Evolutionary conservation across 1,140 invertebrate species (phyloP).

Genomic region (Eciton burchellii): DNA sequence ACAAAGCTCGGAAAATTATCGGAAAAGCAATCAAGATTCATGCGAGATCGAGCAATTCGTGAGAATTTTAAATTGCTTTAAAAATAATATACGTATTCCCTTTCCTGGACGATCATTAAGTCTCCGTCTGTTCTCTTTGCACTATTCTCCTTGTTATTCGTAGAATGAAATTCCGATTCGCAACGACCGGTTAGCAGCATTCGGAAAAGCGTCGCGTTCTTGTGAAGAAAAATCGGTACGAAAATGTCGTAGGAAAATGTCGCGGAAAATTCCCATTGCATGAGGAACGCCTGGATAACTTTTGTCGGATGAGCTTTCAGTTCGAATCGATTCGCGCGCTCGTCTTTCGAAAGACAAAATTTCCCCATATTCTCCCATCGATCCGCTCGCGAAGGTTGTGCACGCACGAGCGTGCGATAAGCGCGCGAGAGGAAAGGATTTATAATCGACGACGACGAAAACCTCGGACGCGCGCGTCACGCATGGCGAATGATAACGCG

Average conservation of each 20-base stretch:
- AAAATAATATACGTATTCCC: conserved; percentile 77
- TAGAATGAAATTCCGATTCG: not conserved
- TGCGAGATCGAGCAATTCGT: conserved; percentile 66
- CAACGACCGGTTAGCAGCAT: not conserved
- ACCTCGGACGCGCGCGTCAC: conserved; percentile 39
- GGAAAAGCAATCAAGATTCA: conserved; percentile 85
- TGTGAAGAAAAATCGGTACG: not conserved
- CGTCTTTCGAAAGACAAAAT: conserved; percentile 15
- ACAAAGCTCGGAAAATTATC: conserved; percentile 80
- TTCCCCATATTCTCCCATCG: not conserved
- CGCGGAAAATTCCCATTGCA: not conserved
- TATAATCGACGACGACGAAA: conserved; percentile 71
- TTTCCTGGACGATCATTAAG: not conserved
- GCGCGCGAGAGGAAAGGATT: conserved; percentile 60
- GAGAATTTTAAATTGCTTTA: conserved; percentile 74
- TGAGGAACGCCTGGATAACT: not conserved
- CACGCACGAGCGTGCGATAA: conserved; percentile 33
- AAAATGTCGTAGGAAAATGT: not conserved
- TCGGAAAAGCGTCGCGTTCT: not conserved
- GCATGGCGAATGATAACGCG: conserved; percentile 55
- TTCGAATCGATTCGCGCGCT: not conserved
- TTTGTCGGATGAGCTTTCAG: not conserved
- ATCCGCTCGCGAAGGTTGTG: conserved; percentile 5
- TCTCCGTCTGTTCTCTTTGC: not conserved
- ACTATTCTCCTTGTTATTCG: not conserved